Base-by-base conservation (phyloP, 2,888 invertebrate species). In the Drosophila algonquin region DNA sequence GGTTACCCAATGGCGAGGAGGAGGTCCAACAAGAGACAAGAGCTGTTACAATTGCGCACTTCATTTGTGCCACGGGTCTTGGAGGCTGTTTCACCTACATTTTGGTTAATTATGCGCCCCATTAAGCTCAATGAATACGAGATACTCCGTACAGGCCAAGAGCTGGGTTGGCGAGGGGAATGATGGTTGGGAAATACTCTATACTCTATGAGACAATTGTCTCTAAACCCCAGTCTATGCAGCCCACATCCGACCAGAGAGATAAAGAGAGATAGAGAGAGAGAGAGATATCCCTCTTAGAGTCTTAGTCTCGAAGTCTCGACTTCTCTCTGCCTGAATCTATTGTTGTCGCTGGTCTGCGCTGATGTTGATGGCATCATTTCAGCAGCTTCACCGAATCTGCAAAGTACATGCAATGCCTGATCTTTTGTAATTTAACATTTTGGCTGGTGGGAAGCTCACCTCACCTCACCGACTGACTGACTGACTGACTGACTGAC, bases 321-420 rank as follows among this genome's bases (percentile, higher is more conserved):
- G 62, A 60, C 58, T 63, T 62, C 56, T 65, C 8, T 14, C 61
- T 62, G 57, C 62, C 47, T 16, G 16, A 9, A 9, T n/a, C 40
- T 64, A 54, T 62, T 73, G 69, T 76, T 76, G 73, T 88, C 69
- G 73, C 77, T 75, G 73, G 73, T 70, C 75, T 70, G 45, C 45
- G 87, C 88, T 87, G 89, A 87, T 87, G 87, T 86, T 87, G 89
- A 87, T 87, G 87, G 87, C 89, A 89, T 86, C 87, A 89, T 86
- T 87, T 89, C 89, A 89, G 87, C 90, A 88, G 75, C 76, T 76
- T 76, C 77, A 58, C 68, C 53, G 56, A 69, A 65, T 70, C 72
- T 80, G 62, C 68, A 69, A 68, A 65, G 68, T 75, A 62, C 83
- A 71, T 71, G 61, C 75, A 74, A 56, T 69, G 40, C 63, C 46